Conservation (phyloP, 2,797 vertebrate species). For the Enteromius thamalakanensis region DNA sequence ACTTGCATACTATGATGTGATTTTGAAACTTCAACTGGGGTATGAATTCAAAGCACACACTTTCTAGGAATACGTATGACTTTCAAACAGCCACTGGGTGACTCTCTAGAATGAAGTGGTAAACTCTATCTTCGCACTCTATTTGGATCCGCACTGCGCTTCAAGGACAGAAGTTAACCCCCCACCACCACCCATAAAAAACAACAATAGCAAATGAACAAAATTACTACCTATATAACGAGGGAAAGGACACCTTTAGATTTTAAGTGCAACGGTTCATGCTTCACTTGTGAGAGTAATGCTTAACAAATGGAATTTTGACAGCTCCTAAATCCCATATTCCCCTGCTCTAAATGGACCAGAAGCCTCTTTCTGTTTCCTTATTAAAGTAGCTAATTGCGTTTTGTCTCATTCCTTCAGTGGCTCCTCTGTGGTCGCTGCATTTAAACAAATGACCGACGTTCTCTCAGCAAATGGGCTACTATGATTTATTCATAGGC, state of each 20-base stretch:
- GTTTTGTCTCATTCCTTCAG: conserved; percentile 69
- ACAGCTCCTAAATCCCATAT: conserved; percentile 60
- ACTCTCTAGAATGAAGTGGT: neutral
- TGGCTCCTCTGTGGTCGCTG: conserved; percentile 73
- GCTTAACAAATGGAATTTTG: conserved; percentile 65
- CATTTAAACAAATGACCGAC: conserved; percentile 74
- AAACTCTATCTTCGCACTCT: neutral
- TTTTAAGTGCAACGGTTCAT: conserved; percentile 32
- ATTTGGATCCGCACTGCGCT: neutral
- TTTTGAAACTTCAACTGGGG: conserved; percentile 10
- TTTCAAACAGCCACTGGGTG: neutral
- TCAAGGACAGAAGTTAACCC: neutral
- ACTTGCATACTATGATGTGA: conserved; percentile 5
- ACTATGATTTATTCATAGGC: conserved; percentile 74
- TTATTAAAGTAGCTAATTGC: conserved; percentile 78
- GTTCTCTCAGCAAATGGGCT: conserved; percentile 64
- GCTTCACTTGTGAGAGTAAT: conserved; percentile 44
- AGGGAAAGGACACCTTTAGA: conserved; percentile 30
- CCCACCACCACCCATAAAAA: conserved; percentile 24
- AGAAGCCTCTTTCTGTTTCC: conserved; percentile 64
- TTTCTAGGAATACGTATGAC: conserved; percentile 27
- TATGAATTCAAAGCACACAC: neutral
- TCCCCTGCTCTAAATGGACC: conserved; percentile 63
- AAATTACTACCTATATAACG: conserved; percentile 2
- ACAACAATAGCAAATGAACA: conserved; percentile 23